A percentile compares a stretch with the other conserved stretches of the same genome.
These are phyloP conservation scores for Scelioninae gen. 2 DNA, from an alignment of 2,888 invertebrate species.

Conservation along the genomic window DNA sequence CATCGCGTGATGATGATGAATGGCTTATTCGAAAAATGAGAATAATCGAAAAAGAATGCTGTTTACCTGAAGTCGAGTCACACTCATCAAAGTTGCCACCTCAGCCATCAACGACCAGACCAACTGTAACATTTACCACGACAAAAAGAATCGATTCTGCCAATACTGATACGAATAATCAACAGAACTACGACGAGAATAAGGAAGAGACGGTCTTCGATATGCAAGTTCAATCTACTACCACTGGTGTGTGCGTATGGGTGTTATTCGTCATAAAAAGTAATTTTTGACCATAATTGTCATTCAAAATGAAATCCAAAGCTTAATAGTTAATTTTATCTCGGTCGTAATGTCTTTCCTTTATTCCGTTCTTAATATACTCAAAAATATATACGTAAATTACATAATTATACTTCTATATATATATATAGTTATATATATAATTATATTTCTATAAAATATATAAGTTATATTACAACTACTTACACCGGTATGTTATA, in stretches of 20 bases:
- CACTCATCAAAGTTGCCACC: constrained; percentile 79
- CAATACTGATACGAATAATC: constrained; percentile 39
- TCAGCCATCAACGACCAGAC: constrained; percentile 82
- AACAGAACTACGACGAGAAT: neutral
- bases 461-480: too few species aligned
- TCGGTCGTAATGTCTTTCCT: too few species aligned
- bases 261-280: neutral
- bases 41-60: constrained; percentile 33
- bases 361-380: too few species aligned
- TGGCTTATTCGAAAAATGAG: constrained; percentile 22
- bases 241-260: constrained; percentile 17
- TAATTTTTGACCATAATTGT: too few species aligned
- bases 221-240: constrained; percentile 30
- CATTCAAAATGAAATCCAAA: too few species aligned
- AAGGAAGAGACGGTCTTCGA: constrained; percentile 10
- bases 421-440: too few species aligned
- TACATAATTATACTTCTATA: too few species aligned
- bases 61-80: constrained; percentile 76
- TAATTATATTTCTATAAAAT: too few species aligned
- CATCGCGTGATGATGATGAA: constrained; percentile 39
- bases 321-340: too few species aligned
- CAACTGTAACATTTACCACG: constrained; percentile 84
- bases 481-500: too few species aligned
- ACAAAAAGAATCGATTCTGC: constrained; percentile 71
- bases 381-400: too few species aligned